A percentile compares a stretch with the other conserved stretches of the same genome.
Evolutionary conservation across 2,113 vertebrate species (phyloP).

Genomic region (Bos indicus): DNA sequence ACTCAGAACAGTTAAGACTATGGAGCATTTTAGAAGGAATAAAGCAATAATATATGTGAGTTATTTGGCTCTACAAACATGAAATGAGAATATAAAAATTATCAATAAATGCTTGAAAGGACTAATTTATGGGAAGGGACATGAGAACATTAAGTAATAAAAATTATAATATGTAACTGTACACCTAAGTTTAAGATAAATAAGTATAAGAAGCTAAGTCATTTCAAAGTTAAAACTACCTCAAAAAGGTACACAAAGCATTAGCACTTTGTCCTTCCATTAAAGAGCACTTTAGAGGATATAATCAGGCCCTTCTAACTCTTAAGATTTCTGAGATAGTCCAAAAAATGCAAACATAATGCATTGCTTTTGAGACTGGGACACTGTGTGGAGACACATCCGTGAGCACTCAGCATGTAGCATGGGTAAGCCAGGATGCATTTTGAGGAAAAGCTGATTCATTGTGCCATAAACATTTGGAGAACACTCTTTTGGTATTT

Average conservation of each 20-base stretch:
- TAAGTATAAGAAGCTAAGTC: background rate
- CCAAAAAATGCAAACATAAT: background rate
- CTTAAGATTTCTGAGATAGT: background rate
- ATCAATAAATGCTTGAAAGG: background rate
- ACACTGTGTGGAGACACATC: background rate
- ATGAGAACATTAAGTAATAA: background rate
- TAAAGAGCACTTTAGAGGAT: background rate
- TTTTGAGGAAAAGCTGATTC: conserved; percentile 21
- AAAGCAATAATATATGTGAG: background rate
- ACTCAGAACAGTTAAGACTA: background rate
- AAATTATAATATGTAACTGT: background rate
- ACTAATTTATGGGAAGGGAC: background rate
- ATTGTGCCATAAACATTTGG: background rate
- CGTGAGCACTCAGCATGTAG: background rate
- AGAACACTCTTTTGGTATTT: background rate
- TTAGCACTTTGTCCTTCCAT: background rate
- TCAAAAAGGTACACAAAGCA: background rate
- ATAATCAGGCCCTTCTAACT: background rate
- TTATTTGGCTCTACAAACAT: background rate
- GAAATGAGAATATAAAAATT: background rate
- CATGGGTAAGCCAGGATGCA: background rate
- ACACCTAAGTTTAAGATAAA: background rate
- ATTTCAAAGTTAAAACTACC: background rate
- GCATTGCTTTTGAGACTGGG: background rate
- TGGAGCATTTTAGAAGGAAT: background rate